Percentiles rank a stretch among this genome's conserved stretches.
These are phyloP conservation scores for Porites divaricata DNA, from an alignment of 92 coral and sea anemone genomes.

Conservation along the genomic window DNA sequence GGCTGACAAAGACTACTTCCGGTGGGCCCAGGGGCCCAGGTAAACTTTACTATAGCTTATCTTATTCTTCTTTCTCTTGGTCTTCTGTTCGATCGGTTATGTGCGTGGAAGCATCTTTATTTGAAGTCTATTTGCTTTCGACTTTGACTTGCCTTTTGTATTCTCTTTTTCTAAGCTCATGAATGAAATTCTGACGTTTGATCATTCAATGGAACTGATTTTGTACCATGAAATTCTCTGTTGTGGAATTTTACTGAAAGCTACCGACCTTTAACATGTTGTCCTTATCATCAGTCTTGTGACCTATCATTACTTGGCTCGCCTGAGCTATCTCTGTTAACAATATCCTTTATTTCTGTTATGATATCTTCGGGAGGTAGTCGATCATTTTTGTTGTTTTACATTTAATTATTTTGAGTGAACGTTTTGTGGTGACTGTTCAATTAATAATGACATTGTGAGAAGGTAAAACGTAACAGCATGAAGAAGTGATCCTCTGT, in stretches of 20 bases:
- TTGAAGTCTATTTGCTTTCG: not conserved
- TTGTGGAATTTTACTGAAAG: no score
- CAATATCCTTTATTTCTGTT: no score
- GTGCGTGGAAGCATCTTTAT: not conserved
- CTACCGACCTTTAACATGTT: no score
- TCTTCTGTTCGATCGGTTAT: not conserved
- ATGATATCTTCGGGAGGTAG: no score
- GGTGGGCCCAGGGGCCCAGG: slow-evolving; percentile 79
- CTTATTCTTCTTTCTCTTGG: not conserved
- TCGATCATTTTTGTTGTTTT: not conserved
- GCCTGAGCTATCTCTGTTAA: not conserved
- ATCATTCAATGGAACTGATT: not conserved
- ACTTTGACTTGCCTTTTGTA: not conserved
- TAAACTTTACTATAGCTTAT: slow-evolving; percentile 2
- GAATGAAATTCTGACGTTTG: not conserved
- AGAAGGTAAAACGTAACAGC: no score
- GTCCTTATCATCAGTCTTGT: not conserved
- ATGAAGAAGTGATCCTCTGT: no score
- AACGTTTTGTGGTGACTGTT: not conserved
- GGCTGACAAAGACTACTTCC: slow-evolving; percentile 4
- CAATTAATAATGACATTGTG: no score
- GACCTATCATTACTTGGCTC: not conserved
- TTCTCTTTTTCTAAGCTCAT: no score
- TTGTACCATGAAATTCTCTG: no score
- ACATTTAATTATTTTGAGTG: not conserved